phyloP scores from a whole-genome alignment of 2,888 invertebrate genomes.

The Tupiocoris notatus region DNA sequence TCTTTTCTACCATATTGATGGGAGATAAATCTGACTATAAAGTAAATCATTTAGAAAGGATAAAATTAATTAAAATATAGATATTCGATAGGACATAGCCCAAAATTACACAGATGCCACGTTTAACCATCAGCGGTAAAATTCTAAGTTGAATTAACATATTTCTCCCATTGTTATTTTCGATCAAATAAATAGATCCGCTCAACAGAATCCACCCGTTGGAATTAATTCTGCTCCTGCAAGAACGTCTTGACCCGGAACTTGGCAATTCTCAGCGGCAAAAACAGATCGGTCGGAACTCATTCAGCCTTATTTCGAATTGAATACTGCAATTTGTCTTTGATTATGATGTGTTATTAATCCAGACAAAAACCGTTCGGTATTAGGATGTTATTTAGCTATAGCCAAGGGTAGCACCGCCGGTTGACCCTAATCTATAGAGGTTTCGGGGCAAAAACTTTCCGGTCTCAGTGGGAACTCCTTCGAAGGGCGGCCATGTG shows the following conservation, averaged over 20 bases:
- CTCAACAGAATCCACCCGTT: neutral
- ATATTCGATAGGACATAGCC: too few relatives aligned
- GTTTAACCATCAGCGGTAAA: too few relatives aligned
- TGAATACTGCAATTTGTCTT: constrained; percentile 13
- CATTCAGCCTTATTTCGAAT: constrained; percentile 12
- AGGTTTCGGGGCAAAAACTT: constrained; percentile 21
- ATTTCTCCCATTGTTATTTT: too few relatives aligned
- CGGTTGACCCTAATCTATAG: constrained; percentile 25
- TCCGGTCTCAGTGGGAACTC: neutral
- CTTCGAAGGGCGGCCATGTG: neutral
- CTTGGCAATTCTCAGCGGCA: neutral
- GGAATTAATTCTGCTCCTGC: neutral
- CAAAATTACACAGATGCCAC: too few relatives aligned
- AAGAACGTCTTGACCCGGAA: neutral
- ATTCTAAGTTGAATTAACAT: too few relatives aligned
- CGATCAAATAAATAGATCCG: neutral
- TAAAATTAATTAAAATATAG: too few relatives aligned
- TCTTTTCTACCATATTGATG: too few relatives aligned
- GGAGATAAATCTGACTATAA: too few relatives aligned
- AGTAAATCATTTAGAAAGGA: too few relatives aligned
- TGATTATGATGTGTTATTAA: constrained; percentile 22
- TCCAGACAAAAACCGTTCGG: constrained; percentile 6
- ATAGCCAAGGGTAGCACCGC: neutral
- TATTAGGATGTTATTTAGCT: constrained; percentile 15
- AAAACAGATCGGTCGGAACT: neutral